Base-by-base conservation (phyloP, 2,888 invertebrate species). In the Peribatodes rhomboidaria region DNA sequence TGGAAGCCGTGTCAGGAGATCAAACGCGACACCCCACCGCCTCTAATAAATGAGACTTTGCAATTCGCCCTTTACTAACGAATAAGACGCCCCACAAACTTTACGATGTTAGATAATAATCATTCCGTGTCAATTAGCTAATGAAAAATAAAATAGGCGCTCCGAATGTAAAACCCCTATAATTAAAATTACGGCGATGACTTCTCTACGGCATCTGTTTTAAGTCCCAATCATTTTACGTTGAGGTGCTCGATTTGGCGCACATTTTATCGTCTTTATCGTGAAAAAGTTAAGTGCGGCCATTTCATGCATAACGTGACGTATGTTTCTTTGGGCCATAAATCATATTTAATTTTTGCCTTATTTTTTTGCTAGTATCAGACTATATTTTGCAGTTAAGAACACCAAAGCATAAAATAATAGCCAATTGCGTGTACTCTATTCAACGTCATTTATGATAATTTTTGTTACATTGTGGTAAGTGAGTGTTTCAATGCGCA, bases 91-190 rank as follows among this genome's bases (percentile, higher is more conserved):
- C 70, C 81, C 78, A 79, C 80, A 76, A 87, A 89, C 84, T 88
- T 83, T 89, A 89, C 87, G 85, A 86, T 84, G 78, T 85, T 82
- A 87, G 86, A 92, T 92, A 88, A 91, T 89, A 88, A 91, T 89
- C 84, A 88, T 91, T 88, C 83, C 83, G 84, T 87, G 86, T 92
- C 92, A 92, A 93, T 93, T 93, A 93, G 92, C 92, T 93, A 93
- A 93, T 93, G 92, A 92, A 93, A 91, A 89, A 89, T 92, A 84
- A 84, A 90, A 89, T 88, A 88, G 89, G 83, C 87, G 65, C 75
- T 74, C 80, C 77, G 79, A 86, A 83, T 84, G 81, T 82, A 81
- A 81, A 77, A 80, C 77, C 79, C 74, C 74, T 78, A 81, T 89
- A 88, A 91, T 92, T 89, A 87, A 90, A 90, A 90, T 93, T 91